Percentiles rank a stretch among this genome's conserved stretches.
Evolutionary conservation across 2,888 invertebrate genomes (phyloP).

Genomic region (Tenthredo amoena): DNA sequence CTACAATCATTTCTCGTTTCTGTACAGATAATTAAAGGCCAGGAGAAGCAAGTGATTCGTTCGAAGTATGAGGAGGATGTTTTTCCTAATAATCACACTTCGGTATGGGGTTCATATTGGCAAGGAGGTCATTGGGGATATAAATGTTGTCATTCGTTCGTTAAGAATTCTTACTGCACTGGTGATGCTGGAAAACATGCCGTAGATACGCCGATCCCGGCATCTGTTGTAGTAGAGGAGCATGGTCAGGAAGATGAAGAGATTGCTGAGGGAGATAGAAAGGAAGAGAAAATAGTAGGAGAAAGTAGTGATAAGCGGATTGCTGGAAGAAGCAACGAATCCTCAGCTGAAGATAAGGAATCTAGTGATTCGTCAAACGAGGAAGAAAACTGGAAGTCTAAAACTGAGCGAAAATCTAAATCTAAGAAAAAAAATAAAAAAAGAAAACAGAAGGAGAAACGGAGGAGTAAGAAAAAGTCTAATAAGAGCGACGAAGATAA

Average conservation of each 20-base stretch:
- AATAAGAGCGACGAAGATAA: conserved; percentile 79
- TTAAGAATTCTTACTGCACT: conserved; percentile 94
- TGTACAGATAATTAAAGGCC: conserved; percentile 84
- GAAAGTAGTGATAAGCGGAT: conserved; percentile 58
- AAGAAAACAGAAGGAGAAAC: conserved; percentile 78
- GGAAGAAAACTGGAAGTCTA: conserved; percentile 78
- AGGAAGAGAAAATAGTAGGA: conserved; percentile 58
- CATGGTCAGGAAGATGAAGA: conserved; percentile 66
- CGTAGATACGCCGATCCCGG: conserved; percentile 53
- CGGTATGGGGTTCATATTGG: conserved; percentile 99
- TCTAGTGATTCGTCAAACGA: conserved; percentile 78
- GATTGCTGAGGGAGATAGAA: conserved; percentile 65
- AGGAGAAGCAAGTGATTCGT: conserved; percentile 91
- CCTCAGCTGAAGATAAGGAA: conserved; percentile 70
- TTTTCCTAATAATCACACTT: conserved; percentile 94
- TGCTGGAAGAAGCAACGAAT: conserved; percentile 62
- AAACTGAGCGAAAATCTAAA: conserved; percentile 76
- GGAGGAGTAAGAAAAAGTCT: conserved; percentile 73
- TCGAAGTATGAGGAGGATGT: conserved; percentile 97
- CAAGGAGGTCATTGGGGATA: conserved; percentile 96
- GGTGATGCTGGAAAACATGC: conserved; percentile 84
- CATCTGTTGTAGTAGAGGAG: conserved; percentile 23
- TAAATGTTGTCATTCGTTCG: conserved; percentile 95
- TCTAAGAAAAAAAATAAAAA: conserved; percentile 80
- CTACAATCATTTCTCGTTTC: conserved; percentile 9